Evolutionary conservation across 1,140 invertebrate genomes (phyloP), one percentile per base, ranked within the genome.

Genomic region (Mercenaria mercenaria): DNA sequence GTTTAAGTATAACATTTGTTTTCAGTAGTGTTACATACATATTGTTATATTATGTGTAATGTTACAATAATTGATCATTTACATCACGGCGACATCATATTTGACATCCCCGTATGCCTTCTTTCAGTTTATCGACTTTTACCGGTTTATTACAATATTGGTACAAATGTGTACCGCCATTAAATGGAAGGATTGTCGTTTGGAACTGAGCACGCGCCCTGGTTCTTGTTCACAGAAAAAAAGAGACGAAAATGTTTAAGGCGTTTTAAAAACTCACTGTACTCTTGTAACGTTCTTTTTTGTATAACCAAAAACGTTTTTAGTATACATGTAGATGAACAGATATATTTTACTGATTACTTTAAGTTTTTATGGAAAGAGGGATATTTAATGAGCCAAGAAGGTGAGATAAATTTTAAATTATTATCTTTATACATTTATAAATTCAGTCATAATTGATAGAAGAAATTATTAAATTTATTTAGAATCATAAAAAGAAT

Each of bases 41-140:
- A 72, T 37, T 72, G 37, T 72, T 72, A 37, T 72, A 72, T 37
- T 72, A 72, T 72, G 23, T 72, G 56, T 59, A 32, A 64, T 32
- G n/a, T 59, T 82, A 29, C 39, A 39, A 32, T 82, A 82, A 61
- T 61, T 59, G 80, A 82, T 82, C 80, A 82, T 18, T 82, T 82
- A 61, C 10, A 80, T 39, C 41, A 82, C 13, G 11, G 39, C 59
- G 37, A 41, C 52, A 82, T 47, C 61, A 69, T 50, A 52, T 67
- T 72, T 85, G 61, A 85, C 67, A 85, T 69, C 50, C n/a, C 67
- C n/a, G 50, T 72, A 85, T 85, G 82, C 39, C n/a, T 69, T 82
- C 79, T 10, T 67, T 47, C 41, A 26, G 0, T 50, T 72, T 85
- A 85, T 85, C 61, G 82, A 85, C 82, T 85, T 85, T 85, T 72